Conservation (phyloP, 1,140 invertebrate genomes). For the Bursaphelenchus mucronatus region DNA sequence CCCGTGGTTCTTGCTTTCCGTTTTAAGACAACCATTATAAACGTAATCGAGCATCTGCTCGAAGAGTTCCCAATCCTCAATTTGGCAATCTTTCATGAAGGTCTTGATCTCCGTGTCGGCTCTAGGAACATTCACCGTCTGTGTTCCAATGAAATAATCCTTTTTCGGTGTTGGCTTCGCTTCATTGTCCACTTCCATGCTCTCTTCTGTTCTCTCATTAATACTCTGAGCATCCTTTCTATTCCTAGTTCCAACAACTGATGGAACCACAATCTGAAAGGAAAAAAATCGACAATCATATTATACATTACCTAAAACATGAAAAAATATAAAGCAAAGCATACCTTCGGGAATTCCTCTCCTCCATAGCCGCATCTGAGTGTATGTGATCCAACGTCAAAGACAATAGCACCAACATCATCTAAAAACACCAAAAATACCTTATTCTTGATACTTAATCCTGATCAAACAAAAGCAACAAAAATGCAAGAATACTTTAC, state of each 20-base stretch:
- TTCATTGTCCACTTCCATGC: slow-evolving; percentile 38
- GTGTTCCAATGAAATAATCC: slow-evolving; percentile 79
- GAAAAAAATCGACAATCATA: slow-evolving; percentile 2
- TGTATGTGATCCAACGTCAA: slow-evolving; percentile 43
- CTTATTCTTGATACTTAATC: too few relatives aligned
- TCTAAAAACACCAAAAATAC: slow-evolving; percentile 28
- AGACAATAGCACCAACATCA: slow-evolving; percentile 48
- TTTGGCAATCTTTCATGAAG: slow-evolving; percentile 68
- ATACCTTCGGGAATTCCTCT: slow-evolving; percentile 40
- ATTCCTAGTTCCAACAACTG: slow-evolving; percentile 31
- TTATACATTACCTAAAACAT: background rate
- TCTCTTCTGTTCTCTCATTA: slow-evolving; percentile 15
- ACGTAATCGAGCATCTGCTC: slow-evolving; percentile 84
- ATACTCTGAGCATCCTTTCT: slow-evolving; percentile 4
- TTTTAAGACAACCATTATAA: slow-evolving; percentile 73
- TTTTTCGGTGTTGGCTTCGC: slow-evolving; percentile 60
- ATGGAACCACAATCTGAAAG: slow-evolving; percentile 46
- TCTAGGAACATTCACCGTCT: slow-evolving; percentile 80
- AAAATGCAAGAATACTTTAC: too few relatives aligned
- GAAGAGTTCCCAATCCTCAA: slow-evolving; percentile 93
- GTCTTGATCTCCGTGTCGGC: slow-evolving; percentile 75
- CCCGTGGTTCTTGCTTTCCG: slow-evolving; percentile 79
- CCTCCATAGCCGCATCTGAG: slow-evolving; percentile 39
- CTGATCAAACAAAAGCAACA: too few relatives aligned
- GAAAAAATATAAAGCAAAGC: background rate